Evolutionary conservation across 1,140 invertebrate species (phyloP), one percentile per base, ranked within the genome.

Genomic region (Diuraphis noxia): DNA sequence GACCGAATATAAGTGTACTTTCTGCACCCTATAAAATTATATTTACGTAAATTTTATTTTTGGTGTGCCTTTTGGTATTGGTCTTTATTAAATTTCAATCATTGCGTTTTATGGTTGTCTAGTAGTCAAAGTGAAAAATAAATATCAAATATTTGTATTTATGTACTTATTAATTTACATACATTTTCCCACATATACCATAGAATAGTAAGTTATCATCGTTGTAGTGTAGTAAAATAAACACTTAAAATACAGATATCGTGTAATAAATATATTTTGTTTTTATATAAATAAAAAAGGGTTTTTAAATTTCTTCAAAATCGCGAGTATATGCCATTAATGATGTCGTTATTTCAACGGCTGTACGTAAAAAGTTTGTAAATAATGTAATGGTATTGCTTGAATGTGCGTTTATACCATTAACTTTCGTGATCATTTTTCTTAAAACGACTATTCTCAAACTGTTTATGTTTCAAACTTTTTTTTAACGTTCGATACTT

Each of bases 321-420:
- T 63, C 86, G 9, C 13, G 17, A 56, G 52, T 88, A 40, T 63
- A n/a, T 52, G 49, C 86, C 86, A 88, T 88, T 88, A 88, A 88
- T 88, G 49, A 63, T 88, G 49, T 88, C 49, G 36, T 88, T 88
- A 88, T 52, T 63, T 87, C 85, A 87, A 87, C 85, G 49, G 85
- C 36, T 63, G 49, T 63, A 56, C 86, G 86, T 88, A 88, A 40
- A 88, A 88, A 88, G 49, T 88, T 88, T 88, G 38, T 88, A 88
- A 88, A 63, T 88, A 88, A 88, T 88, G 86, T 88, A 88, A 88
- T 88, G 86, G 86, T 88, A 88, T 63, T 88, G 86, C 52, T 56
- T 56, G 30, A 88, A 63, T 88, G 86, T 40, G 86, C 36, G 86
- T 88, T 88, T 88, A 52, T 63, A 63, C 84, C 84, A 86, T 86